Percentiles rank a stretch among this genome's conserved stretches.
Conservation (phyloP, 2,113 vertebrate species). For the Cavia aperea region DNA sequence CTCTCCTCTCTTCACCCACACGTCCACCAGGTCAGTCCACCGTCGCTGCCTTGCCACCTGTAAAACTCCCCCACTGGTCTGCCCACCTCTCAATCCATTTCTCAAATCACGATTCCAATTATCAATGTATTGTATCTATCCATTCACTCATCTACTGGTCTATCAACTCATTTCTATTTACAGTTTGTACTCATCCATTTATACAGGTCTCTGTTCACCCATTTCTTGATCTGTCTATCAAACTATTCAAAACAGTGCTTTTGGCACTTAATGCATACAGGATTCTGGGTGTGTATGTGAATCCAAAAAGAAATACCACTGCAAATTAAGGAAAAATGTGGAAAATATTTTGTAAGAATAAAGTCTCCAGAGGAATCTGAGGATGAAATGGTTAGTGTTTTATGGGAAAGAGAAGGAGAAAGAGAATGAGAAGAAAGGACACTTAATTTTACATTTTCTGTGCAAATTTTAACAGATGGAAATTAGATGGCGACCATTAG, state of each 20-base stretch:
- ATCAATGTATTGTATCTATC: not conserved
- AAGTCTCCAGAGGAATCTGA: not conserved
- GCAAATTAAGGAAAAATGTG: not conserved
- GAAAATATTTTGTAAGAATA: not conserved
- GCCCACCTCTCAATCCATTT: not conserved
- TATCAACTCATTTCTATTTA: not conserved
- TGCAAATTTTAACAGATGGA: not conserved
- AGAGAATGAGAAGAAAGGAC: not conserved
- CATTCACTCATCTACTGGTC: not conserved
- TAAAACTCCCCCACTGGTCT: not conserved
- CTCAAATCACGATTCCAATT: not conserved
- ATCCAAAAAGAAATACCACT: not conserved
- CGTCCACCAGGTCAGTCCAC: not conserved
- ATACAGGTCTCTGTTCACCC: not conserved
- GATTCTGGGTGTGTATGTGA: not conserved
- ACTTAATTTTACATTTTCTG: not conserved
- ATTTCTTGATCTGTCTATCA: not conserved
- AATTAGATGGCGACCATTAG: not conserved
- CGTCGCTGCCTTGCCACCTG: not conserved
- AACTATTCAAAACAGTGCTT: not conserved
- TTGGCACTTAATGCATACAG: not conserved
- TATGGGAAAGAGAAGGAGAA: not conserved
- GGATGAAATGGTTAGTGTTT: not conserved
- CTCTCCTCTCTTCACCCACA: not conserved
- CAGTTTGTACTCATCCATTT: not conserved